phyloP scores from a whole-genome alignment of 37 sponge, comb jelly and placozoan species.

The Chondrosia reniformis region DNA sequence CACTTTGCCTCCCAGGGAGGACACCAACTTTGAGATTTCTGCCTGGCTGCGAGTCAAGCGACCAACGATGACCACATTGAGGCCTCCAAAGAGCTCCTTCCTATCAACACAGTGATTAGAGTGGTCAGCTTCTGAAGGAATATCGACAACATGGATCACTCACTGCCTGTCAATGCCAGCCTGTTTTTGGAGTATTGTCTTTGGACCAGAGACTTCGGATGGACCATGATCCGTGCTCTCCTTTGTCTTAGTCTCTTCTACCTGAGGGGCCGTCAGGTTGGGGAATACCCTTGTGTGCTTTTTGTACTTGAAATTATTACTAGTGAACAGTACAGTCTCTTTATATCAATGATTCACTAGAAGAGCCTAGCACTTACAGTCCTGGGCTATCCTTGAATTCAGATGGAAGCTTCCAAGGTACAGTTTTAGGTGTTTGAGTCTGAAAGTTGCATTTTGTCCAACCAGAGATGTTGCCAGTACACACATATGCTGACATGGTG shows the following conservation, averaged over 20 bases:
- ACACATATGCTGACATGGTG: conserved; percentile 45
- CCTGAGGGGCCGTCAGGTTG: conserved; percentile 21
- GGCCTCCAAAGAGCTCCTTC: conserved; percentile 51
- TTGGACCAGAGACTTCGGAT: neutral
- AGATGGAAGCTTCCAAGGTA: conserved; percentile 67
- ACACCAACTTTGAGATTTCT: conserved; percentile 33
- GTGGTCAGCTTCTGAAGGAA: no score
- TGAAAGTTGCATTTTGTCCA: conserved; percentile 88
- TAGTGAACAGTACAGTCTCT: neutral
- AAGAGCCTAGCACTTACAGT: neutral
- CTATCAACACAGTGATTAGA: no score
- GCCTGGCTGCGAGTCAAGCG: conserved; percentile 44
- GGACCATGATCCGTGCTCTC: conserved; percentile 37
- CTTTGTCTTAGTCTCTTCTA: neutral
- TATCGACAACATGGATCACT: no score
- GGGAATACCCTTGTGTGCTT: conserved; percentile 40
- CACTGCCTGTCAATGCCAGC: neutral
- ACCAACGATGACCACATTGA: conserved; percentile 69
- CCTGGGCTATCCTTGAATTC: conserved; percentile 34
- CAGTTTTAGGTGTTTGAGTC: conserved; percentile 60
- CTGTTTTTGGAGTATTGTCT: conserved; percentile 15
- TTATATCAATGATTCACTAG: no score
- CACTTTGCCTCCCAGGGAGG: conserved; percentile 60
- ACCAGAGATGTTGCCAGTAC: conserved; percentile 86
- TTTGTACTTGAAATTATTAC: conserved; percentile 58